Percentiles rank a stretch among this genome's conserved stretches.
These are phyloP conservation scores for Drosophila neotestacea DNA, from an alignment of 2,888 invertebrate genomes.

Conservation along the genomic window DNA sequence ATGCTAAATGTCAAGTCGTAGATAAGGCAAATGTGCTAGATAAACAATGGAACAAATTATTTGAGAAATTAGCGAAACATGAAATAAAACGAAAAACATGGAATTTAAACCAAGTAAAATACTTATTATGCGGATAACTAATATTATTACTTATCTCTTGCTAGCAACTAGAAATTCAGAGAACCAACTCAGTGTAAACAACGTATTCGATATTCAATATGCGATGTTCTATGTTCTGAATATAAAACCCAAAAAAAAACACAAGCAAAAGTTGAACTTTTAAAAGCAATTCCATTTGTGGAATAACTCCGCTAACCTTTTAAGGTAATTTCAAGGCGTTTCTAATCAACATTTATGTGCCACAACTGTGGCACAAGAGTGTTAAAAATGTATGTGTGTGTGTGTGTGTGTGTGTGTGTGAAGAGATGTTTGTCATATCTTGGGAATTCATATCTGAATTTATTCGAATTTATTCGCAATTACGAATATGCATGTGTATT, in stretches of 20 bases:
- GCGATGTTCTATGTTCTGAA: background rate
- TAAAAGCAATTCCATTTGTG: constrained; percentile 17
- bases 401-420: background rate
- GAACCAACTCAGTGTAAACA: background rate
- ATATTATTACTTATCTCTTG: background rate
- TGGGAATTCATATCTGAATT: constrained; percentile 1
- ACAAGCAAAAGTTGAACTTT: background rate
- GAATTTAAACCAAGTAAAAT: too few species aligned
- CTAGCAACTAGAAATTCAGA: background rate
- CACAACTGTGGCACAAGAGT: constrained; percentile 14
- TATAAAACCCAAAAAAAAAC: background rate
- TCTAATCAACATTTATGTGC: constrained; percentile 16
- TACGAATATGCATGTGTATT: constrained; percentile 33
- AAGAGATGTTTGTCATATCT: background rate
- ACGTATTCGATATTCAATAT: background rate
- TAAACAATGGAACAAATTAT: too few species aligned
- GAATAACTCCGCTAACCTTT: constrained; percentile 2
- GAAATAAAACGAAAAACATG: too few species aligned
- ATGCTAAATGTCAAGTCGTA: too few species aligned
- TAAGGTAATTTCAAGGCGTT: constrained; percentile 9
- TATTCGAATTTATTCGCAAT: constrained; percentile 44
- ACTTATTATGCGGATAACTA: background rate
- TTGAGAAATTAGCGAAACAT: too few species aligned
- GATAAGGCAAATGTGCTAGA: too few species aligned
- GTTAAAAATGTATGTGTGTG: background rate